These are phyloP conservation scores for Taeniopygia guttata DNA, from an alignment of 2,797 vertebrate species.

Conservation along the genomic window DNA sequence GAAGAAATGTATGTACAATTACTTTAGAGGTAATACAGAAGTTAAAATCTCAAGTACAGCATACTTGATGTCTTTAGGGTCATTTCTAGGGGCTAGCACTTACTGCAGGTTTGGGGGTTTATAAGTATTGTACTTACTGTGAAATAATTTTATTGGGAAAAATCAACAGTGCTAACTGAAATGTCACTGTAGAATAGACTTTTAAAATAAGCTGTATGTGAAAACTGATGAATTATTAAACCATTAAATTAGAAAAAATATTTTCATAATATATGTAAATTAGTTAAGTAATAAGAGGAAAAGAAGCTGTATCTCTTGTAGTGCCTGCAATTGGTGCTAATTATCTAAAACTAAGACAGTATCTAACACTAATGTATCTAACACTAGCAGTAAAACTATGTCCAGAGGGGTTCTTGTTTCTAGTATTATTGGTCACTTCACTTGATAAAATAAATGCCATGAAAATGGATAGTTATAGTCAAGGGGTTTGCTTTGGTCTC, in stretches of 20 bases:
- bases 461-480: background rate
- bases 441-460: background rate
- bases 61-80: background rate
- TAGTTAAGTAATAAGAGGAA: background rate
- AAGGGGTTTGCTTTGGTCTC: background rate
- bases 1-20: background rate
- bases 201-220: background rate
- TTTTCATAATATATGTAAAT: background rate
- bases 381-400: background rate
- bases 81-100: background rate
- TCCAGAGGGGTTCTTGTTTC: background rate
- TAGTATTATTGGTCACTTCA: background rate
- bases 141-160: background rate
- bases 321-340: rapidly evolving
- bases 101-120: background rate
- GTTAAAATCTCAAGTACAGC: background rate
- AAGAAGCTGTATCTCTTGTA: background rate
- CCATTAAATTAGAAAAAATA: background rate
- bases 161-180: background rate
- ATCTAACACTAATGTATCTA: background rate
- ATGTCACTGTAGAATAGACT: background rate
- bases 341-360: background rate
- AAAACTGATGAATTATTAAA: background rate
- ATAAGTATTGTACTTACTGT: background rate
- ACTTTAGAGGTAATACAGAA: background rate